These are phyloP conservation scores for Eurosta solidaginis DNA, from an alignment of 1,140 invertebrate genomes.

Conservation along the genomic window DNA sequence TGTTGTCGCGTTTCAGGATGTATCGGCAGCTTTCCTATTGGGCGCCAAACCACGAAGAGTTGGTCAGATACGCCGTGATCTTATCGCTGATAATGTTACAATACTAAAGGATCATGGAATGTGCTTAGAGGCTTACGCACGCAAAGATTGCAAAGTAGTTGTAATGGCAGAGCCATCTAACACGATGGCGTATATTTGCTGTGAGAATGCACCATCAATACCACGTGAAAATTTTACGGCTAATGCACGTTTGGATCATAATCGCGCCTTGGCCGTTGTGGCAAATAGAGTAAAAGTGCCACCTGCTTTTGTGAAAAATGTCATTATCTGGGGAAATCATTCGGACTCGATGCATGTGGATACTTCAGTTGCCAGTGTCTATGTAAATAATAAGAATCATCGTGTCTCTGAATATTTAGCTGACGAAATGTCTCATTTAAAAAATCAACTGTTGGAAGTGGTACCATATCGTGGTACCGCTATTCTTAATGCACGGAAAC, in stretches of 20 bases:
- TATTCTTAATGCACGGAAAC: neutral
- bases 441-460: neutral
- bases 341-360: neutral
- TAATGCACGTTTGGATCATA: neutral
- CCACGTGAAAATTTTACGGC: conserved; percentile 10
- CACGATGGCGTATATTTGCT: neutral
- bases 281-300: neutral
- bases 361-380: neutral
- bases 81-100: neutral
- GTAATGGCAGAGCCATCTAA: neutral
- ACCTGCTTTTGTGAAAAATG: neutral
- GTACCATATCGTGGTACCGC: neutral
- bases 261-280: neutral
- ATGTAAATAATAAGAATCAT: neutral
- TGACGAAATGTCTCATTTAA: neutral
- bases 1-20: conserved; percentile 3
- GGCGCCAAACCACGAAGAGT: neutral
- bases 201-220: neutral
- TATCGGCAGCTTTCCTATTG: neutral
- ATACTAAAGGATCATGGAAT: neutral
- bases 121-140: neutral
- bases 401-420: neutral
- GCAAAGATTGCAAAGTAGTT: neutral
- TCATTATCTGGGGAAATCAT: neutral
- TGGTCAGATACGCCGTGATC: neutral